phyloP scores from a whole-genome alignment of 2,113 vertebrate genomes.

The Tachysurus fulvidraco region DNA sequence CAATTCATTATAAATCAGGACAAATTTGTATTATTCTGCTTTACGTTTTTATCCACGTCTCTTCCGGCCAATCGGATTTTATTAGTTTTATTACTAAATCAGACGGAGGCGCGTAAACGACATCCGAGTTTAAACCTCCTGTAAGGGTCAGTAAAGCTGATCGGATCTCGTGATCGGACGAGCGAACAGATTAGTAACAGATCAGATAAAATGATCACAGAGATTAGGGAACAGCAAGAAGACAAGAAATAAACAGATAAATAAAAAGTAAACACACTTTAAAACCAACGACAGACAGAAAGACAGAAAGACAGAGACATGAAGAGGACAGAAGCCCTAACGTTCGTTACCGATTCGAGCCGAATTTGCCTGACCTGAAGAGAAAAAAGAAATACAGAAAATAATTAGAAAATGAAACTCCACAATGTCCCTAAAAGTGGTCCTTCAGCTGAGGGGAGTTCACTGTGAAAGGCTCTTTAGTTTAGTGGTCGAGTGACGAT shows the following conservation, averaged over 20 bases:
- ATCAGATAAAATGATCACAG: background rate
- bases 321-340: constrained; percentile 57
- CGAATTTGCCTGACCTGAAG: constrained; percentile 77
- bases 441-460: background rate
- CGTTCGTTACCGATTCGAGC: constrained; percentile 75
- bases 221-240: background rate
- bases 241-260: background rate
- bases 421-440: background rate
- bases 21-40: too few relatives aligned
- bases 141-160: constrained; percentile 31
- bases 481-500: background rate
- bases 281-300: constrained; percentile 20
- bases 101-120: too few relatives aligned
- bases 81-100: background rate
- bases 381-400: constrained; percentile 62
- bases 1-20: background rate
- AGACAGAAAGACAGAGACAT: constrained; percentile 40
- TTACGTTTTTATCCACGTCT: background rate
- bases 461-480: background rate
- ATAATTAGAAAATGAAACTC: background rate
- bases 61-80: background rate
- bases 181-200: background rate
- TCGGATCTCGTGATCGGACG: constrained; percentile 22
- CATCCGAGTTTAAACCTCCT: background rate
- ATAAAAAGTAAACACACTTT: constrained; percentile 10